Base-by-base conservation (phyloP, 2,113 vertebrate species). In the Campylomormyrus numenius region DNA sequence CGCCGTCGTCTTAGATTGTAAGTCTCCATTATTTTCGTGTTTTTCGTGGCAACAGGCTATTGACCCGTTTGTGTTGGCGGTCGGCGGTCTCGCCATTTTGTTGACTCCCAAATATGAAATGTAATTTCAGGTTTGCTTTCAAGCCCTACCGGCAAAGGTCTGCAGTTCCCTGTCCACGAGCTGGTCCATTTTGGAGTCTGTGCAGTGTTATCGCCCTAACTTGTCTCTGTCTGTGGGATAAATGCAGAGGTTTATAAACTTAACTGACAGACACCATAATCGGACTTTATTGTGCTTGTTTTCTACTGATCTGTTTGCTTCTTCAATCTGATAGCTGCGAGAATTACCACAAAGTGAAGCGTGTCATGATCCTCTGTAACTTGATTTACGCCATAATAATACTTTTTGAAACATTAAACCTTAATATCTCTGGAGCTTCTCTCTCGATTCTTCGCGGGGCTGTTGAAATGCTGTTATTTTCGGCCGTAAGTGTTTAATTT, bases 251-350 rank as follows among this genome's bases (percentile, higher is more conserved):
- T 90, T 93, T 91, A 91, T 90, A 42, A 84, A 66, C 90, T 93
- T 92, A 92, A 89, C 62, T 92, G 90, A 89, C 90, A 49, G 88
- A 90, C 90, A 88, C 90, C 88, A 88, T 91, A 90, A 91, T 80
- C 88, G 88, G 90, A 42, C 88, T 85, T 86, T 70, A 49, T 84
- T 91, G 88, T 70, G 58, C 80, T 89, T 49, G 52, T 89, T 92
- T 84, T 87, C 86, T 45, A 66, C 27, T 49, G 58, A 52, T 89
- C 88, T 35, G 24, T 62, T 90, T 46, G 53, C 58, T 85, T 88
- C 66, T 27, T 45, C 85, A 39, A 19, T 62, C 19, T 84, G 49
- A 42, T 27, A 52, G 52, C 31, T 46, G 56, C 13, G n/a, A 19
- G 45, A 89, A 86, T 35, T 77, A 85, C 80, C 83, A n/a, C 87